Conservation (phyloP, 2,797 vertebrate genomes). For the Darevskia mixta region DNA sequence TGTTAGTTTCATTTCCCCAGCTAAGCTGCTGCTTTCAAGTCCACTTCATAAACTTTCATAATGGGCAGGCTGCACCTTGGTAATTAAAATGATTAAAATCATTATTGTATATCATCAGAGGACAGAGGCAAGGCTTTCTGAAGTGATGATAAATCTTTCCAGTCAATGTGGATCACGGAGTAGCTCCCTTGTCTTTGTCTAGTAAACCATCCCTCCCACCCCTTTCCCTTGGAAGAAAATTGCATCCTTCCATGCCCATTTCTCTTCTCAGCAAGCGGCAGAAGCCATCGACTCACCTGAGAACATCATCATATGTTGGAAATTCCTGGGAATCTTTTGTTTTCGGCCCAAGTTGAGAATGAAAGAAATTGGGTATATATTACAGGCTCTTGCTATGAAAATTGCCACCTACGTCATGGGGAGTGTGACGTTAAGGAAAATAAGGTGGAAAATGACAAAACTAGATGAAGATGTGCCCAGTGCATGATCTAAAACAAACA, state of each 20-base stretch:
- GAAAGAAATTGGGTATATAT: slow-evolving; percentile 88
- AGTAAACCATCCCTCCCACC: neutral
- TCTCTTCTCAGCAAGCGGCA: neutral
- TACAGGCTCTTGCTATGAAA: slow-evolving; percentile 86
- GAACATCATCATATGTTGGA: slow-evolving; percentile 90
- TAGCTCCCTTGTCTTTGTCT: neutral
- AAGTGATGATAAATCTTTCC: neutral
- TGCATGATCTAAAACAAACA: slow-evolving; percentile 19
- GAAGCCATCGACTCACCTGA: slow-evolving; percentile 80
- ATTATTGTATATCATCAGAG: slow-evolving; percentile 11
- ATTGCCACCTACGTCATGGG: slow-evolving; percentile 79
- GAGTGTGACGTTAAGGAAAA: slow-evolving; percentile 78
- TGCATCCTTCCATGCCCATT: neutral
- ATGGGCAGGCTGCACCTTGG: slow-evolving; percentile 21
- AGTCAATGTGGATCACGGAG: neutral
- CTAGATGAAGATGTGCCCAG: neutral
- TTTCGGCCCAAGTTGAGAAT: slow-evolving; percentile 85
- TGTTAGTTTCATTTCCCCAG: slow-evolving; percentile 19
- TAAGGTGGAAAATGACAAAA: slow-evolving; percentile 23
- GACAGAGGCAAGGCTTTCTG: neutral
- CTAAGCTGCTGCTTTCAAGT: slow-evolving; percentile 16
- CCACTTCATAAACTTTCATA: slow-evolving; percentile 36
- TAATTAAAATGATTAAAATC: slow-evolving; percentile 32
- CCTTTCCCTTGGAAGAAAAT: neutral
- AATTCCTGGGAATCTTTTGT: slow-evolving; percentile 82